Base-by-base conservation (phyloP, 2,888 invertebrate species). In the Drosophila siamana region DNA sequence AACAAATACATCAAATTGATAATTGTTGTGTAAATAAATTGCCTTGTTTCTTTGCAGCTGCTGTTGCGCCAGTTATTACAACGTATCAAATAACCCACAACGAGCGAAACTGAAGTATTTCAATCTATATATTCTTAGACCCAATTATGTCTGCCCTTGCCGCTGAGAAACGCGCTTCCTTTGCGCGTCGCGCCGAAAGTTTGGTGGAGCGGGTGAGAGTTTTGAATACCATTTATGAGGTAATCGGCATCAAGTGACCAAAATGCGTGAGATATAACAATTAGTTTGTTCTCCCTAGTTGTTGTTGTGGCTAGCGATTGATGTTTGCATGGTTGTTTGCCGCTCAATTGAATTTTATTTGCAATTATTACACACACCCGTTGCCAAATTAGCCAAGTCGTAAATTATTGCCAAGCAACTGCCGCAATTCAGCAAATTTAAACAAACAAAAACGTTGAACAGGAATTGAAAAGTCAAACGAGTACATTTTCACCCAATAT, bases 161-260 rank as follows among this genome's bases (percentile, higher is more conserved):
- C 54, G 88, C 91, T 62, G 88, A 91, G 44, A 90, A 91, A 82
- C 90, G 92, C 62, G 88, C 90, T 66, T 91, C 91, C 7, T 92
- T 92, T 79, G 92, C 92, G 33, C 86, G 92, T 46, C 90, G 92
- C 62, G 92, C 92, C 48, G 92, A 92, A 65, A 92, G 92, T 78
- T 87, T 92, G 68, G 82, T 92, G 84, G 92, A 92, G 92, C 89
- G 92, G 92, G 92, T 92, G 92, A 92, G 92, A 92, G 89, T 91
- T 79, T 85, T 92, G 90, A 92, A 92, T 82, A 91, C 91, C 81
- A 92, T 92, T 66, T 91, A 90, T 82, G 92, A 92, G 92, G 92
- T 82, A 81, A 75, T 51, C 72, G 86, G 81, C 91, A 92, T 92
- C 85, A 88, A 91, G 89, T 91, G 92, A 91, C 91, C 91, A 91